These are phyloP conservation scores for Ctenosaura bakeri DNA, from an alignment of 2,797 vertebrate genomes.

Conservation along the genomic window DNA sequence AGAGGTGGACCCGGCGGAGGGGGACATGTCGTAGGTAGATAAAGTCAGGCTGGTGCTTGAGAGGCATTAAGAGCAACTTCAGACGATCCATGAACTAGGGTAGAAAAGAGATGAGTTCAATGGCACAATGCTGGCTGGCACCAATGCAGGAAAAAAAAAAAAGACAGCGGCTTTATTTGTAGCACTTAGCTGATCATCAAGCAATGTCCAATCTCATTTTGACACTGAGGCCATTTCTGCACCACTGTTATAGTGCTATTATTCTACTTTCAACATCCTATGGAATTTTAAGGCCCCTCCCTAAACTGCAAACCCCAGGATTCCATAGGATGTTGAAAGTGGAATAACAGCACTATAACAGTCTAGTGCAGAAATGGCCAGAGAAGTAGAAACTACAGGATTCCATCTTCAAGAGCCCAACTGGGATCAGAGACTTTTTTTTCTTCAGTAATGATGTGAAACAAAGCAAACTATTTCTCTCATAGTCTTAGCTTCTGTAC, in stretches of 20 bases:
- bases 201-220: background rate
- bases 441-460: background rate
- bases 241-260: no score
- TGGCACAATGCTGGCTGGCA: background rate
- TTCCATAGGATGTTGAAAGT: no score
- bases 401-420: background rate
- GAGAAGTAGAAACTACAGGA: background rate
- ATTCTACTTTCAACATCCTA: no score
- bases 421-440: background rate
- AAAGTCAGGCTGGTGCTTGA: constrained; percentile 97
- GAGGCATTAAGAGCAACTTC: constrained; percentile 96
- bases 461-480: no score
- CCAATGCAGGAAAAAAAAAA: no score
- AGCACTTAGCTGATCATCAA: rapidly evolving
- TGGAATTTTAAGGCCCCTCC: no score
- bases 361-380: no score
- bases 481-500: background rate
- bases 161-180: background rate
- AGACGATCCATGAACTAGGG: constrained; percentile 97
- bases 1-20: constrained; percentile 94
- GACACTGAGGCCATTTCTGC: no score
- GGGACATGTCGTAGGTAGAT: constrained; percentile 97
- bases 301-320: no score
- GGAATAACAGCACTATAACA: no score
- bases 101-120: background rate